phyloP scores from a whole-genome alignment of 2,797 vertebrate species.

The Hapalemur alaotrensis region DNA sequence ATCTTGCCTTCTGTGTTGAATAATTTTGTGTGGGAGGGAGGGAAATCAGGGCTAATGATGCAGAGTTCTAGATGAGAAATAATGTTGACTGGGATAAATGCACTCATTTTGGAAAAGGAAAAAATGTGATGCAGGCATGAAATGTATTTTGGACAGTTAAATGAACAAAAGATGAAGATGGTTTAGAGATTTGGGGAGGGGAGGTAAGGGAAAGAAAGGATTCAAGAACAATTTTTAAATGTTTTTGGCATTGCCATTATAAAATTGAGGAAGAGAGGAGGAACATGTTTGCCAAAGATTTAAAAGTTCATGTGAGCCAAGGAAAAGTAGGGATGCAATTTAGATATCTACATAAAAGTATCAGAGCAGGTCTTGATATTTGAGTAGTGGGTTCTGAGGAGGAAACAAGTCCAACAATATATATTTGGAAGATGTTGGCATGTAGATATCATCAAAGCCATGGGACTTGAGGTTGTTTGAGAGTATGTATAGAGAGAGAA shows the following conservation, averaged over 20 bases:
- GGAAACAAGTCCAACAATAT: neutral
- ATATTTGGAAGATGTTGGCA: neutral
- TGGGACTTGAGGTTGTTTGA: neutral
- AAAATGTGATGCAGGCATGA: neutral
- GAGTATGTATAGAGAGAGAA: conserved; percentile 21
- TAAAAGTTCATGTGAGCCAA: neutral
- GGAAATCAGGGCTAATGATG: neutral
- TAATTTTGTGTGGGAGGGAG: neutral
- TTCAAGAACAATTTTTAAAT: conserved; percentile 29
- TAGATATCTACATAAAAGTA: neutral
- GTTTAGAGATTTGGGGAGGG: neutral
- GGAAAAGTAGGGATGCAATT: neutral
- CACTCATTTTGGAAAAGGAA: neutral
- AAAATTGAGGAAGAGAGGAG: neutral
- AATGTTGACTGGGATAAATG: neutral
- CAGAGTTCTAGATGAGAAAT: neutral
- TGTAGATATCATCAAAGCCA: neutral
- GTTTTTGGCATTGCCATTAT: neutral
- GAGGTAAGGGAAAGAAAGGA: neutral
- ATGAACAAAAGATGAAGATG: neutral
- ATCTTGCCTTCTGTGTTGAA: neutral
- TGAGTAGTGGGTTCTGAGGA: neutral
- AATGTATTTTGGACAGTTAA: neutral
- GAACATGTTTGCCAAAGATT: neutral
- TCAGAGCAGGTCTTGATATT: neutral